Evolutionary conservation across 2,113 vertebrate genomes (phyloP).

Genomic region (Ammospiza caudacuta): DNA sequence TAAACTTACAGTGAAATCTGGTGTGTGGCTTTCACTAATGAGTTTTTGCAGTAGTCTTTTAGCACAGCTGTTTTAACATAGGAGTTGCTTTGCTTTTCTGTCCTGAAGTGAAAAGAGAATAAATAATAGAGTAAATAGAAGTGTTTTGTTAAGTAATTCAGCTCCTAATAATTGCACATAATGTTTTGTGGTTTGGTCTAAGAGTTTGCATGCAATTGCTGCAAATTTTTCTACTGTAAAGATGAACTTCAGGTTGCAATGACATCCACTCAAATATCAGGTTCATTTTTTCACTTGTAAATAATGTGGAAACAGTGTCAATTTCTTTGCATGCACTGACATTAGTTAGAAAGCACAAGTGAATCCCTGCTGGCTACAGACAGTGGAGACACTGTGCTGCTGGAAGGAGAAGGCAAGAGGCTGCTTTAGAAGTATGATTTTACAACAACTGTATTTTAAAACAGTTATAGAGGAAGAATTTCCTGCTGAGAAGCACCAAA

Average conservation of each 20-base stretch:
- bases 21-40: neutral
- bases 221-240: neutral
- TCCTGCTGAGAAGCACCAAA: neutral
- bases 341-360: neutral
- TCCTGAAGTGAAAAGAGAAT: neutral
- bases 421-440: neutral
- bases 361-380: neutral
- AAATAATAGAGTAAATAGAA: neutral
- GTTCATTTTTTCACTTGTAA: neutral
- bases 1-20: neutral
- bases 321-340: neutral
- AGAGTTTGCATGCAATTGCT: neutral
- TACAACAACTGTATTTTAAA: neutral
- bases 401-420: neutral
- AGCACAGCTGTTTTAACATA: neutral
- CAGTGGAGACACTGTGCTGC: neutral
- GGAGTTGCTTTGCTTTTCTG: neutral
- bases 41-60: conserved; percentile 7
- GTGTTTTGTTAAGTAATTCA: neutral
- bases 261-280: neutral
- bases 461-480: neutral
- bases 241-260: neutral
- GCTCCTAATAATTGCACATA: neutral
- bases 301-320: neutral
- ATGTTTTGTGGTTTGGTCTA: neutral